These are phyloP conservation scores for Sylvicola cinctus DNA, from an alignment of 2,888 invertebrate species.

Conservation along the genomic window DNA sequence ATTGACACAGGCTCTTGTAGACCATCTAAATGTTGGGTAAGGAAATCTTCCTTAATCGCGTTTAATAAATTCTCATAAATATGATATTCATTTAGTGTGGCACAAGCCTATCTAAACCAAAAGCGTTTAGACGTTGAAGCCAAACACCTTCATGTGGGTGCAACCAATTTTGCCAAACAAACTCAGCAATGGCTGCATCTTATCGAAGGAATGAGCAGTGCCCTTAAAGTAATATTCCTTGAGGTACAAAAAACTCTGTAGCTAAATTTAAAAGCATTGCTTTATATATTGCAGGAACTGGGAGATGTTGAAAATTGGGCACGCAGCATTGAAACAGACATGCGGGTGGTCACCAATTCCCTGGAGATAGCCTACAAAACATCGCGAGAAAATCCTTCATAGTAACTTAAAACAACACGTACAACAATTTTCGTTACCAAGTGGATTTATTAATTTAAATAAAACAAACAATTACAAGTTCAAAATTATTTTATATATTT, in stretches of 20 bases:
- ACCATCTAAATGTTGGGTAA: constrained; percentile 95
- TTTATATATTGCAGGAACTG: constrained; percentile 37
- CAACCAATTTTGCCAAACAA: constrained; percentile 87
- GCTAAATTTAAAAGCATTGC: no score
- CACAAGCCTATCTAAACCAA: constrained; percentile 96
- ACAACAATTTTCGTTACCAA: not conserved
- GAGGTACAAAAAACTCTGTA: no score
- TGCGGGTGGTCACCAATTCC: constrained; percentile 78
- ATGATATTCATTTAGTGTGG: constrained; percentile 36
- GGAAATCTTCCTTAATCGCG: constrained; percentile 11
- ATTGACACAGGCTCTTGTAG: constrained; percentile 83
- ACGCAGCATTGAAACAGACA: constrained; percentile 86
- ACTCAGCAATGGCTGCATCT: constrained; percentile 93
- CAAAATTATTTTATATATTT: no score
- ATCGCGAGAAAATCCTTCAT: constrained; percentile 24
- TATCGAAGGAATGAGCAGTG: constrained; percentile 70
- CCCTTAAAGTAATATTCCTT: constrained; percentile 42
- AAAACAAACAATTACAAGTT: no score
- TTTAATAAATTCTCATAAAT: no score
- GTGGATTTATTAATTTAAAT: no score
- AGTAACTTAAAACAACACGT: not conserved
- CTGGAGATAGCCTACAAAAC: constrained; percentile 85
- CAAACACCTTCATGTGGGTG: constrained; percentile 82
- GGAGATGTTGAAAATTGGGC: constrained; percentile 99
- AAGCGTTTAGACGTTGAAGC: constrained; percentile 95